phyloP scores from a whole-genome alignment of 30 jellyfish, hydroid and myxozoan genomes.

The Catostylus mosaicus region DNA sequence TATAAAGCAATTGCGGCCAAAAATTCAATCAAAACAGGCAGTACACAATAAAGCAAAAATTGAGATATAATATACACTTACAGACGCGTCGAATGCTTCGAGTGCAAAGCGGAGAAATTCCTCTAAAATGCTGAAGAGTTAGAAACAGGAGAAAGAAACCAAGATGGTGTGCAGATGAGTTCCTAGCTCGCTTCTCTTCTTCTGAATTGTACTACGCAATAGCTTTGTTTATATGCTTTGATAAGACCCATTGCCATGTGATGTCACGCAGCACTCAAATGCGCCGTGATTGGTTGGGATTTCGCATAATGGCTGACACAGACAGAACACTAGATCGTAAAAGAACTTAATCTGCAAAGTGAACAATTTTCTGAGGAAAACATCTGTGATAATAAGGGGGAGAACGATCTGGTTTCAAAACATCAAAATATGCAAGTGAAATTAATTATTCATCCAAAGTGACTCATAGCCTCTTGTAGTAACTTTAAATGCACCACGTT shows the following conservation, averaged over 20 bases:
- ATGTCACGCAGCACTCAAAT: conserved; percentile 51
- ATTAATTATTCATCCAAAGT: background rate
- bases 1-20: background rate
- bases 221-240: conserved; percentile 62
- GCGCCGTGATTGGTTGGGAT: conserved; percentile 39
- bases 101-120: background rate
- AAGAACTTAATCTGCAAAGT: background rate
- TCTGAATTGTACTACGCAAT: conserved; percentile 76
- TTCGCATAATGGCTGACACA: conserved; percentile 27
- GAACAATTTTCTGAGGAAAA: background rate
- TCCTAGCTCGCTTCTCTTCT: conserved; percentile 49
- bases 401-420: background rate
- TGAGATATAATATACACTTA: background rate
- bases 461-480: background rate
- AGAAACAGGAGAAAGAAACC: conserved; percentile 22
- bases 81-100: background rate
- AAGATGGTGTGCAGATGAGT: conserved; percentile 44
- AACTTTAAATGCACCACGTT: no score
- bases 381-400: background rate
- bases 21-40: background rate
- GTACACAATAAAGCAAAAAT: background rate
- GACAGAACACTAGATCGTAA: background rate
- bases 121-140: background rate
- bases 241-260: conserved; percentile 67
- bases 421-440: background rate